phyloP scores from a whole-genome alignment of 2,888 invertebrate genomes.

The Scaeva pyrastri region DNA sequence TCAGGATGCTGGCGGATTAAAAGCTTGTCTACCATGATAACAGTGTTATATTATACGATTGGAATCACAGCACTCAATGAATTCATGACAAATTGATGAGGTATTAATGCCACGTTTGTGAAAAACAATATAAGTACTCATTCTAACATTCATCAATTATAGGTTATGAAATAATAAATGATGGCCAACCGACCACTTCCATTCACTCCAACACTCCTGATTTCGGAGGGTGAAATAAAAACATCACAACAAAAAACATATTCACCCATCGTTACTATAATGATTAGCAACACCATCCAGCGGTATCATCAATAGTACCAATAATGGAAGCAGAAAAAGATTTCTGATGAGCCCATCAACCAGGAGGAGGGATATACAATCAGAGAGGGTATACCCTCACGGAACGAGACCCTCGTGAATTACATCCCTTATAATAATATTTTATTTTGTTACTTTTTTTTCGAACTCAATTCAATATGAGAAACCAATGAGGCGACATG shows the following conservation, averaged over 20 bases:
- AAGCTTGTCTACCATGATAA: no score
- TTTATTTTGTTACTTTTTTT: slow-evolving; percentile 21
- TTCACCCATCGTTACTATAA: slow-evolving; percentile 55
- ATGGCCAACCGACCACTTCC: no score
- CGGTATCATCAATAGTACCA: slow-evolving; percentile 44
- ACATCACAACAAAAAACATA: slow-evolving; percentile 27
- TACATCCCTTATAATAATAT: slow-evolving; percentile 61
- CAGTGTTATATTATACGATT: no score
- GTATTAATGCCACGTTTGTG: no score
- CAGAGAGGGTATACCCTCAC: background rate
- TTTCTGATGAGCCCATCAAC: background rate
- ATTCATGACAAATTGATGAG: no score
- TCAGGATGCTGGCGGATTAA: no score
- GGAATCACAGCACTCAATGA: no score
- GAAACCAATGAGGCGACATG: slow-evolving; percentile 62
- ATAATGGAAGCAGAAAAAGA: slow-evolving; percentile 39
- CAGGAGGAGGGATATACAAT: background rate
- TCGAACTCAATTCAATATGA: slow-evolving; percentile 18
- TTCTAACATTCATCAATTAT: background rate
- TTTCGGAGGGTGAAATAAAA: slow-evolving; percentile 5
- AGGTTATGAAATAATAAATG: background rate
- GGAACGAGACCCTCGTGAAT: slow-evolving; percentile 22
- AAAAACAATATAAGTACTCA: background rate
- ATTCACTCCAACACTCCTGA: background rate
- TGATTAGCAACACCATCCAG: slow-evolving; percentile 60